phyloP scores from a whole-genome alignment of 2,888 invertebrate genomes.

The Aproaerema taeniolella region DNA sequence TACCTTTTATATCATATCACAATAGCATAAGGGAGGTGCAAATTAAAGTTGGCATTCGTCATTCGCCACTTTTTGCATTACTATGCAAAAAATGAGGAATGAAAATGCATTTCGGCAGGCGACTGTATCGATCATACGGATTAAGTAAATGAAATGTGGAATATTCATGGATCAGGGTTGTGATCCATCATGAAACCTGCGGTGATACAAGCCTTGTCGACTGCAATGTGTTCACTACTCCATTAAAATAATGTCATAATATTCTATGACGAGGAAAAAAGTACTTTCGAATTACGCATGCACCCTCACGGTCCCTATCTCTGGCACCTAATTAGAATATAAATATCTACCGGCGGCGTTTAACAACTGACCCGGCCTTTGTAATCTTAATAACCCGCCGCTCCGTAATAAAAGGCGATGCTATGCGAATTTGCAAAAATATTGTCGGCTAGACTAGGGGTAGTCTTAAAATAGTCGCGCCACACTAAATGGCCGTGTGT shows the following conservation, averaged over 20 bases:
- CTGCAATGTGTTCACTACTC: constrained; percentile 31
- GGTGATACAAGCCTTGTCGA: constrained; percentile 15
- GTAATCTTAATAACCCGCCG: constrained; percentile 54
- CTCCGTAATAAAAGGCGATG: constrained; percentile 35
- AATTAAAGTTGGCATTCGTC: too few species aligned
- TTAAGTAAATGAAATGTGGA: too few species aligned
- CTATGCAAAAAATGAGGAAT: constrained; percentile 2
- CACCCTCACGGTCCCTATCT: constrained; percentile 54
- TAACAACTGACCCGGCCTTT: constrained; percentile 61
- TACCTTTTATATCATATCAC: too few species aligned
- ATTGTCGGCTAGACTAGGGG: constrained; percentile 24
- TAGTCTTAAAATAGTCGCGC: constrained; percentile 6
- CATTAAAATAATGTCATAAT: constrained; percentile 55
- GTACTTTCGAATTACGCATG: constrained; percentile 60
- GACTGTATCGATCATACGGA: constrained; percentile 5
- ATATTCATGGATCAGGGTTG: constrained; percentile 16
- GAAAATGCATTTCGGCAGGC: not conserved
- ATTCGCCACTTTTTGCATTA: too few species aligned
- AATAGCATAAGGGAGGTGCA: too few species aligned
- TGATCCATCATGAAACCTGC: constrained; percentile 13
- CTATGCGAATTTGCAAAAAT: constrained; percentile 36
- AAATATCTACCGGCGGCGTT: constrained; percentile 59
- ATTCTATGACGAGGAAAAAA: constrained; percentile 46
- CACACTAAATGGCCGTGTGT: too few species aligned
- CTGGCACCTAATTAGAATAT: constrained; percentile 69